Base-by-base conservation (phyloP, 1,140 invertebrate species). In the Drosophila teissieri region DNA sequence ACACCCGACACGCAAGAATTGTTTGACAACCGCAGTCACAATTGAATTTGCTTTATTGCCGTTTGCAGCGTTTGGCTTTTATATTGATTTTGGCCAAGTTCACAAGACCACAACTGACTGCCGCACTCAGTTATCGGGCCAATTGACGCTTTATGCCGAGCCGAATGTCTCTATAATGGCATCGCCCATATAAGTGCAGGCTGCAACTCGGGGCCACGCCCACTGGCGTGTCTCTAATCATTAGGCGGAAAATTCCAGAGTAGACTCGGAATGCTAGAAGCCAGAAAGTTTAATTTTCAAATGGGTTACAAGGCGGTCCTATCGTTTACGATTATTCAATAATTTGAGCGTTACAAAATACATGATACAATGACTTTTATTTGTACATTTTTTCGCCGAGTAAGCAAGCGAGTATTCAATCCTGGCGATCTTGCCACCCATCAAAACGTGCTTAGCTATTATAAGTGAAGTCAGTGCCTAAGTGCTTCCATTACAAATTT, bases 11-110 rank as follows among this genome's bases (percentile, higher is more conserved):
- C 61, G 57, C 62, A 64, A 70, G 68, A 77, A 83, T 78, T 83
- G 84, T 89, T 89, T 89, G 84, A 89, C 80, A 89, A 89, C 84
- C 80, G 84, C 84, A 84, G 76, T 80, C 77, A 73, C 73, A 89
- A 89, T 89, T 80, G 85, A 84, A 89, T 89, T 80, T 80, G 80
- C 80, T 89, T 84, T 78, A 72, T 78, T 78, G 73, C 49, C 69
- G 58, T 80, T 78, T 62, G 51, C 46, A 63, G 56, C 79, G 67
- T 44, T 77, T 62, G 58, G 53, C 62, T 74, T 89, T 84, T 89
- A 84, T 89, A 89, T 78, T 63, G 78, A 63, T 73, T 90, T 77
- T 61, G 64, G 65, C 56, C 51, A 74, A 80, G 78, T 52, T 67
- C 40, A 27, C 42, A 46, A 24, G 49, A 52, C 49, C 34, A 36